Conservation (phyloP, 2,113 vertebrate genomes). For the Takifugu bimaculatus region DNA sequence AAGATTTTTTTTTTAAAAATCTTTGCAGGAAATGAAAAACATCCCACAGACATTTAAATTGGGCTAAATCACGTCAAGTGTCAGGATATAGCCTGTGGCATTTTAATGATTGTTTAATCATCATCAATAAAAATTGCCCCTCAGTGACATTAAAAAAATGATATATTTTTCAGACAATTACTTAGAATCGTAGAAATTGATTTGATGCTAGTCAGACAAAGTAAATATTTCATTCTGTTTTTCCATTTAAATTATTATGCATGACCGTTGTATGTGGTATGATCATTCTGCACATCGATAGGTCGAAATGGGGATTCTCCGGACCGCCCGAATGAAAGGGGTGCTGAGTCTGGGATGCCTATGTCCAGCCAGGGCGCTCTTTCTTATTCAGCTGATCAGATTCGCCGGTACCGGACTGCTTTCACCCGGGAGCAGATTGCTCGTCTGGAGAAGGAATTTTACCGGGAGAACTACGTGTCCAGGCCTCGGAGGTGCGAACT, state of each 20-base stretch:
- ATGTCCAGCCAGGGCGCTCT: constrained; percentile 78
- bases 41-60: no score
- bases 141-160: no score
- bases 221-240: not conserved
- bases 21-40: no score
- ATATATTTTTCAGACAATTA: no score
- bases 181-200: not conserved
- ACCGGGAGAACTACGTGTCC: constrained; percentile 97
- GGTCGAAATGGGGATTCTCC: constrained; percentile 76
- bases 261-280: not conserved
- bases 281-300: constrained; percentile 35
- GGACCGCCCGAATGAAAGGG: constrained; percentile 73
- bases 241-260: not conserved
- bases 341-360: constrained; percentile 63
- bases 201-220: not conserved
- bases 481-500: constrained; percentile 94
- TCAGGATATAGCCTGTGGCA: no score
- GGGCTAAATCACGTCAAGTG: no score
- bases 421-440: constrained; percentile 97
- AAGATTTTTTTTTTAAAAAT: no score
- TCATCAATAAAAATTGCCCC: no score
- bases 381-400: constrained; percentile 90
- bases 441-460: constrained; percentile 96
- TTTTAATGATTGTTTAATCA: no score
- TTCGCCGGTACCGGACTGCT: constrained; percentile 95